Percentiles rank a stretch among this genome's conserved stretches.
These are phyloP conservation scores for Pocota personata DNA, from an alignment of 2,888 invertebrate genomes.

Conservation along the genomic window DNA sequence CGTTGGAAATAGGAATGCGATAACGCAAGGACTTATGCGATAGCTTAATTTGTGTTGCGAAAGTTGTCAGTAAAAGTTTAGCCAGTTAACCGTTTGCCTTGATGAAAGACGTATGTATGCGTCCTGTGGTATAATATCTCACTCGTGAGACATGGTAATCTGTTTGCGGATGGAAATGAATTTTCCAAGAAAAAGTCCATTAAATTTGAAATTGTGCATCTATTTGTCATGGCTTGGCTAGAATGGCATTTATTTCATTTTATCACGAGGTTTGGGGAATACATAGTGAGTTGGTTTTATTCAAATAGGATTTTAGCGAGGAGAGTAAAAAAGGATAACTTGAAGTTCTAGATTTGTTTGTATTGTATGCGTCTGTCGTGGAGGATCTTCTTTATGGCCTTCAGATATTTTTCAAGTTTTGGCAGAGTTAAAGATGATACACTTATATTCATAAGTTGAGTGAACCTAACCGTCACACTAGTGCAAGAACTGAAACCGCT, in stretches of 20 bases:
- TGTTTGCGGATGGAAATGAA: constrained; percentile 7
- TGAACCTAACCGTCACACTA: too few relatives aligned
- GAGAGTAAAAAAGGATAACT: neutral
- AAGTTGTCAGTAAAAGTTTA: neutral
- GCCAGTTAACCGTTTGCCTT: neutral
- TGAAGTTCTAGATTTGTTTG: neutral
- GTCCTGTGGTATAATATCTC: constrained; percentile 20
- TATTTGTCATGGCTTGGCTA: constrained; percentile 53
- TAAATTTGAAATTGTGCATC: constrained; percentile 47
- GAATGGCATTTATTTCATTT: constrained; percentile 45
- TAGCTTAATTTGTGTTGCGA: constrained; percentile 5
- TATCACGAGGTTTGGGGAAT: constrained; percentile 26
- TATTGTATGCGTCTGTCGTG: too few relatives aligned
- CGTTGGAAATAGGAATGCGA: neutral
- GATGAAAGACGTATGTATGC: neutral
- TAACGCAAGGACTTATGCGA: neutral
- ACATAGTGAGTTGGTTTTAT: neutral
- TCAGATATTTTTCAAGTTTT: too few relatives aligned
- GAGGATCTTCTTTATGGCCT: too few relatives aligned
- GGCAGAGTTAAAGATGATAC: too few relatives aligned
- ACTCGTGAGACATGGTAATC: constrained; percentile 37
- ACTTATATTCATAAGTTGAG: too few relatives aligned
- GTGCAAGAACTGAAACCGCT: too few relatives aligned
- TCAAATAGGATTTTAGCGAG: neutral
- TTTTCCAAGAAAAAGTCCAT: constrained; percentile 8